These are phyloP conservation scores for Setophaga coronata DNA, from an alignment of 2,113 vertebrate species.

Conservation along the genomic window DNA sequence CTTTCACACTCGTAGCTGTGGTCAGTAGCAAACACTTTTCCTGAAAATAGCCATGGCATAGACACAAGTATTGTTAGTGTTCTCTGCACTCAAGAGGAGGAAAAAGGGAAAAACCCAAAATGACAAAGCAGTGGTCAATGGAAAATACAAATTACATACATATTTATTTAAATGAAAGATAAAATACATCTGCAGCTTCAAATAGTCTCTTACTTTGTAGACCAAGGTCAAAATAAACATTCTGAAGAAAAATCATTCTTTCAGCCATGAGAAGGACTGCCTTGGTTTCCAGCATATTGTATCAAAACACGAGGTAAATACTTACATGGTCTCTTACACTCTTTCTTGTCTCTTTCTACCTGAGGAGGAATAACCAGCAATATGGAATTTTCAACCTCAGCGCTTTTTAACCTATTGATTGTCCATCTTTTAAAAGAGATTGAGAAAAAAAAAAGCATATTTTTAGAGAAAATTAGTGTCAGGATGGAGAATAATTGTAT, in stretches of 20 bases:
- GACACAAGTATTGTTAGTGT: neutral
- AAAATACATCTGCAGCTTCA: neutral
- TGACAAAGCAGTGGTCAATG: neutral
- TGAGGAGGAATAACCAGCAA: neutral
- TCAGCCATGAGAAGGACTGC: neutral
- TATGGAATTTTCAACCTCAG: neutral
- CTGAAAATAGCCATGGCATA: neutral
- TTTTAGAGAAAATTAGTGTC: neutral
- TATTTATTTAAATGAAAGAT: neutral
- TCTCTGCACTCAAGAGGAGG: neutral
- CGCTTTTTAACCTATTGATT: neutral
- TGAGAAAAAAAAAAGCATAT: neutral
- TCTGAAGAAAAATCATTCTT: neutral
- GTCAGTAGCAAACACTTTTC: neutral
- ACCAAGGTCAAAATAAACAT: neutral
- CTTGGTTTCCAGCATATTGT: neutral
- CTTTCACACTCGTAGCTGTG: neutral
- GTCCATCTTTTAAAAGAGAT: neutral
- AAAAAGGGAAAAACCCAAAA: neutral
- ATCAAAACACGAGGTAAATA: neutral
- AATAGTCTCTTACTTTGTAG: neutral
- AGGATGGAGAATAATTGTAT: neutral
- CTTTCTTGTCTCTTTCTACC: neutral
- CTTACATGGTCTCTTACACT: neutral
- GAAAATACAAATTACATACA: neutral